These are phyloP conservation scores for Distichodus sexfasciatus DNA, from an alignment of 2,797 vertebrate genomes.

Conservation along the genomic window DNA sequence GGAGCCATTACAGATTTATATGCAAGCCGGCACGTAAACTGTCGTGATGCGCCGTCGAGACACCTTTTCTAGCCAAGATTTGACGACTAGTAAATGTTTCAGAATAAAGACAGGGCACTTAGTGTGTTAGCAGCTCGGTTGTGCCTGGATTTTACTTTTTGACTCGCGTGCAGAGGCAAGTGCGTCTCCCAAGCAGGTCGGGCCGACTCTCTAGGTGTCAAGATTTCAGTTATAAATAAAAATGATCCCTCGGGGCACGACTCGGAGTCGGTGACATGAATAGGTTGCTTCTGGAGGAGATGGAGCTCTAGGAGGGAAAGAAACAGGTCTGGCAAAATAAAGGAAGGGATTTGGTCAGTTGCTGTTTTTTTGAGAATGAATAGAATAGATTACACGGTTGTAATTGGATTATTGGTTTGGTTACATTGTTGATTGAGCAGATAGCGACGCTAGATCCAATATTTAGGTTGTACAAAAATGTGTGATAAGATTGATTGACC, in stretches of 20 bases:
- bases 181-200: conserved; percentile 26
- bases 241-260: conserved; percentile 1
- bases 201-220: conserved; percentile 24
- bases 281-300: not conserved
- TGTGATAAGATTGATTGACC: too few species aligned
- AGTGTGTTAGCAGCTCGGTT: not conserved
- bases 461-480: too few species aligned
- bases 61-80: not conserved
- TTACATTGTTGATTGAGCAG: too few species aligned
- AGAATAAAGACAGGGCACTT: conserved; percentile 18
- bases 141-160: not conserved
- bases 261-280: not conserved
- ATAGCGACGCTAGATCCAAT: too few species aligned
- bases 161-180: not conserved
- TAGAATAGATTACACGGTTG: too few species aligned
- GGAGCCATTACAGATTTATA: not conserved
- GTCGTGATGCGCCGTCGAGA: not conserved
- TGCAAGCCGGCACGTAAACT: not conserved
- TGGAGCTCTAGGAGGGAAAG: too few species aligned
- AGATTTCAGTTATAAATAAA: conserved; percentile 29
- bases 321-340: not conserved
- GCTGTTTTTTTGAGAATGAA: not conserved
- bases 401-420: not conserved
- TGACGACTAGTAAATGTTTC: conserved; percentile 48
- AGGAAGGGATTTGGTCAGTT: too few species aligned